Evolutionary conservation across 2,888 invertebrate species (phyloP).

Genomic region (Melinopterus prodromus): DNA sequence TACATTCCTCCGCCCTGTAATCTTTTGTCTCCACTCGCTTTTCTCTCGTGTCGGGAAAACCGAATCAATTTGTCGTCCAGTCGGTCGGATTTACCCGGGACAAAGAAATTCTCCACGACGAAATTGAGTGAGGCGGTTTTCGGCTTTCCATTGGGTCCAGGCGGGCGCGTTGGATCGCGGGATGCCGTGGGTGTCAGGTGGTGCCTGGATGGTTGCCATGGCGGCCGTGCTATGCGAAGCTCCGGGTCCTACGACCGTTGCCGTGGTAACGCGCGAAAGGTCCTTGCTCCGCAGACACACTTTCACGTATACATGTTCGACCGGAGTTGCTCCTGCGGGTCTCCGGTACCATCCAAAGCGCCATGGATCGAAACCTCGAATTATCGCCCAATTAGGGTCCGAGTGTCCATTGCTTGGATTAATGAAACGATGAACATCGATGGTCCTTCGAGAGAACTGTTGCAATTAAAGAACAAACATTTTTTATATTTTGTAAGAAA

Average conservation of each 20-base stretch:
- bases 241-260: conserved; percentile 45
- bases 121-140: conserved; percentile 11
- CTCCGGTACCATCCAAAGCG: not conserved
- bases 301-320: conserved; percentile 57
- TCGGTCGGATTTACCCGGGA: not conserved
- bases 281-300: conserved; percentile 67
- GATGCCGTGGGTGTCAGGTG: conserved; percentile 35
- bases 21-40: not conserved
- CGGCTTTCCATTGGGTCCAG: not conserved
- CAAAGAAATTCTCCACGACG: not conserved
- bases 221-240: conserved; percentile 39
- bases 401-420: not conserved
- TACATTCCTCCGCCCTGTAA: not conserved
- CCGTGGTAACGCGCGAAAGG: conserved; percentile 52
- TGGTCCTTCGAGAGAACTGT: not conserved
- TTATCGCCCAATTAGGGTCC: not conserved
- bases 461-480: too few species aligned
- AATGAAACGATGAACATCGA: not conserved
- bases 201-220: conserved; percentile 54
- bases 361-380: not conserved
- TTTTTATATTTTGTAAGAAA: too few species aligned
- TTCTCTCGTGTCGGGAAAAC: not conserved
- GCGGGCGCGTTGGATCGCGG: conserved; percentile 26
- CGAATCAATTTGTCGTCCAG: not conserved
- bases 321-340: conserved; percentile 14